Conservation (phyloP, 2,888 invertebrate species). For the Drosophila mettleri region DNA sequence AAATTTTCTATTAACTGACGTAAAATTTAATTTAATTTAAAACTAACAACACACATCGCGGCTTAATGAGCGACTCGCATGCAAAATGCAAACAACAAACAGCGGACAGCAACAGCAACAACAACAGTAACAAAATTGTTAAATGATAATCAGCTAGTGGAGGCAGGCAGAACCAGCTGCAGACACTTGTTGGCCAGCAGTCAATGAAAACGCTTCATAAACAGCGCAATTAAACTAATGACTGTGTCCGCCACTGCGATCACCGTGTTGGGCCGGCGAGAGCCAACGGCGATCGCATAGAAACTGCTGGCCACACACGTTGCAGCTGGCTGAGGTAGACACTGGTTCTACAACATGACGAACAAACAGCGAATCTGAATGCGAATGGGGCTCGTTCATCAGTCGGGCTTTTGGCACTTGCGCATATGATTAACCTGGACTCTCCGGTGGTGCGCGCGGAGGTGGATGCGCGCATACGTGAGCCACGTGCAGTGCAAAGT, state of each 20-base stretch:
- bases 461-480: conserved; percentile 36
- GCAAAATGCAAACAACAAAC: conserved; percentile 44
- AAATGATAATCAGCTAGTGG: conserved; percentile 59
- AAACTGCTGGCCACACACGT: conserved; percentile 66
- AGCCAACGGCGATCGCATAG: conserved; percentile 34
- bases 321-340: conserved; percentile 23
- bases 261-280: conserved; percentile 25
- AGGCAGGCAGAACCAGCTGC: conserved; percentile 40
- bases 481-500: conserved; percentile 66
- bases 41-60: conserved; percentile 58
- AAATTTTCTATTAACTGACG: conserved; percentile 71
- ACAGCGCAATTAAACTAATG: conserved; percentile 81
- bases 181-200: conserved; percentile 50
- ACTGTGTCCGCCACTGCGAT: conserved; percentile 56
- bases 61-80: conserved; percentile 58
- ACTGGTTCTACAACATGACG: conserved; percentile 5
- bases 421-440: conserved; percentile 68
- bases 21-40: conserved; percentile 77
- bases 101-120: conserved; percentile 12
- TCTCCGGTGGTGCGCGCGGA: background rate
- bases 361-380: conserved; percentile 1
- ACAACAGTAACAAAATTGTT: conserved; percentile 42
- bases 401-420: conserved; percentile 68
- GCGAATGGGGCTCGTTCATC: conserved; percentile 35
- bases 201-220: conserved; percentile 69